Evolutionary conservation across 1,140 invertebrate species (phyloP), one percentile per base, ranked within the genome.

Genomic region (Ptiloglossa arizonensis): DNA sequence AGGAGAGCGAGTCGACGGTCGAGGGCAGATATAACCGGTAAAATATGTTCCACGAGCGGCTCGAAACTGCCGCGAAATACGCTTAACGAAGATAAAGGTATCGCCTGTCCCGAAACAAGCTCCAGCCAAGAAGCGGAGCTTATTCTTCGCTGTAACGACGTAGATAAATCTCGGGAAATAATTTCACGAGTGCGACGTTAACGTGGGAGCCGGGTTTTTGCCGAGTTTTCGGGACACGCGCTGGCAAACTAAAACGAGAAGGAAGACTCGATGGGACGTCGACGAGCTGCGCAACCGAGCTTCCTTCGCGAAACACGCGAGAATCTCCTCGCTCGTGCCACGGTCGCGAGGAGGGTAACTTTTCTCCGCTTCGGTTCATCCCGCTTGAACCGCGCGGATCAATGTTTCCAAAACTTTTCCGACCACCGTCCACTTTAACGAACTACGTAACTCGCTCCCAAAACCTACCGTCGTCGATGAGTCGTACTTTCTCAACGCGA

Each of bases 151-250:
- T 13, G 22, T 50, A 50, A 72, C 44, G 70, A 63, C 13, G 22
- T 27, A 50, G 32, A 71, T 71, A 62, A 71, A 62, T 71, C 41
- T 62, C 17, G 29, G 15, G 29, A 46, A 72, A 72, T 72, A 50
- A 72, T 64, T 24, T 38, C 6, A 17, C 6, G 41, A 32, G n/a
- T 29, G 22, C 2, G n/a, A 9, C 9, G 57, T 63, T 71, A 59
- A 35, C 41, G 38, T 5, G 54, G 44, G 35, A 19, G 9, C 17
- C 24, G 32, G 69, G 9, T 63, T 63, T 62, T 72, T 38, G 9
- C 35, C 9, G 15, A 44, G 15, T 15, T 62, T 62, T 13, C 41
- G 11, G n/a, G 9, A 13, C 17, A 46, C 6, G 2, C 1, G n/a
- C 1, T 9, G 9, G 22, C 57, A 24, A 71, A 62, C 50, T 24